phyloP scores from a whole-genome alignment of 2,888 invertebrate species.

The Crioceris asparagi region DNA sequence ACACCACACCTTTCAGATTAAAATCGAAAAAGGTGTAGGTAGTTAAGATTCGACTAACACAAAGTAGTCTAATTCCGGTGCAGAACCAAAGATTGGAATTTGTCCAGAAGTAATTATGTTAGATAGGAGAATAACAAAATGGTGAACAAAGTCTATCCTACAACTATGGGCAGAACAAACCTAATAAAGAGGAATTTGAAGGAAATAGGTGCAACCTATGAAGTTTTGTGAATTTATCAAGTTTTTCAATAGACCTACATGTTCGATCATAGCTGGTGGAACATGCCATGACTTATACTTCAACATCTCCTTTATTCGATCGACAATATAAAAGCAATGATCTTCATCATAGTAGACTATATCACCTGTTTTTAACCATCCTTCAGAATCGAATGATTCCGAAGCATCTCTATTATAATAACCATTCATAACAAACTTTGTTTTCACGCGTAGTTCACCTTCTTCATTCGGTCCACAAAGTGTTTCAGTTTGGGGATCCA shows the following conservation, averaged over 20 bases:
- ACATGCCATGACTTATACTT: constrained; percentile 44
- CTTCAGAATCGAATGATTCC: constrained; percentile 37
- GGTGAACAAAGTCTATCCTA: neutral
- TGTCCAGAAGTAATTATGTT: too few relatives aligned
- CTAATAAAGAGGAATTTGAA: too few relatives aligned
- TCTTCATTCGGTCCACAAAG: constrained; percentile 33
- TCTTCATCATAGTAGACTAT: constrained; percentile 42
- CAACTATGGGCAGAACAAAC: too few relatives aligned
- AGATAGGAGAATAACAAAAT: constrained; percentile 1
- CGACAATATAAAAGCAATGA: constrained; percentile 41
- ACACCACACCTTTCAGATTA: too few relatives aligned
- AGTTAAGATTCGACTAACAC: too few relatives aligned
- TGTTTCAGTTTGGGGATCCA: constrained; percentile 27
- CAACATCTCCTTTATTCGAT: constrained; percentile 42
- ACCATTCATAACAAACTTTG: constrained; percentile 32
- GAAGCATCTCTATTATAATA: constrained; percentile 41
- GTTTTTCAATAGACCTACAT: constrained; percentile 15
- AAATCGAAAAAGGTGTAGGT: too few relatives aligned
- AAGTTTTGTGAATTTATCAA: neutral
- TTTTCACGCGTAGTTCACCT: constrained; percentile 45
- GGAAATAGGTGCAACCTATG: neutral
- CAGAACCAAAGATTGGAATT: too few relatives aligned
- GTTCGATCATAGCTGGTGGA: constrained; percentile 29
- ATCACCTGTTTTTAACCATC: constrained; percentile 45
- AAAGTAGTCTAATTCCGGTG: too few relatives aligned